A percentile compares a stretch with the other conserved stretches of the same genome.
Conservation (phyloP, 2,113 vertebrate genomes). For the Chaetorhynchus papuensis region DNA sequence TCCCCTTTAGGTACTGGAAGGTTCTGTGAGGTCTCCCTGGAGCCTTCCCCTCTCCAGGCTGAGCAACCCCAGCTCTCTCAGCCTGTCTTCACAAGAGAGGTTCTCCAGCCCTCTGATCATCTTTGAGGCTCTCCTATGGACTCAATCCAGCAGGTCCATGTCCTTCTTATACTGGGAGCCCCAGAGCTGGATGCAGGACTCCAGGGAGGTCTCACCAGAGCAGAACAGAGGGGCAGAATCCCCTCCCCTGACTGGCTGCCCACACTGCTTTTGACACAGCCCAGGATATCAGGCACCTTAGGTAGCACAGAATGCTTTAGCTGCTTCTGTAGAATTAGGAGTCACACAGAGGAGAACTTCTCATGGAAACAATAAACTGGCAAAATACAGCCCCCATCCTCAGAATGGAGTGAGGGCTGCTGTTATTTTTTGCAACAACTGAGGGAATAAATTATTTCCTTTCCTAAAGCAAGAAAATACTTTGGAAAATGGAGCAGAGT, state of each 20-base stretch:
- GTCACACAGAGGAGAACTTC: neutral
- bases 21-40: neutral
- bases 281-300: neutral
- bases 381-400: neutral
- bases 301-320: neutral
- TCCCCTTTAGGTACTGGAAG: neutral
- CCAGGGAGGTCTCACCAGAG: neutral
- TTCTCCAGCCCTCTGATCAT: neutral
- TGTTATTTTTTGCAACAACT: neutral
- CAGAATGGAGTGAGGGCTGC: neutral
- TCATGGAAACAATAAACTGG: neutral
- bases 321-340: neutral
- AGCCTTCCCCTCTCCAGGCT: neutral
- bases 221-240: neutral
- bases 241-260: neutral
- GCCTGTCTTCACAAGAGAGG: neutral
- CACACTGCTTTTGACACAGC: neutral
- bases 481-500: neutral
- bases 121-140: neutral
- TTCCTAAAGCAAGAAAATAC: neutral
- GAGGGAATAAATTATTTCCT: neutral
- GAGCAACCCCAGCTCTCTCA: neutral
- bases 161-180: fast-evolving
- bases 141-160: neutral
- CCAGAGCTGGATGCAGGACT: neutral